Percentiles rank a stretch among this genome's conserved stretches.
Conservation (phyloP, 2,113 vertebrate species). For the Microtus richardsoni region DNA sequence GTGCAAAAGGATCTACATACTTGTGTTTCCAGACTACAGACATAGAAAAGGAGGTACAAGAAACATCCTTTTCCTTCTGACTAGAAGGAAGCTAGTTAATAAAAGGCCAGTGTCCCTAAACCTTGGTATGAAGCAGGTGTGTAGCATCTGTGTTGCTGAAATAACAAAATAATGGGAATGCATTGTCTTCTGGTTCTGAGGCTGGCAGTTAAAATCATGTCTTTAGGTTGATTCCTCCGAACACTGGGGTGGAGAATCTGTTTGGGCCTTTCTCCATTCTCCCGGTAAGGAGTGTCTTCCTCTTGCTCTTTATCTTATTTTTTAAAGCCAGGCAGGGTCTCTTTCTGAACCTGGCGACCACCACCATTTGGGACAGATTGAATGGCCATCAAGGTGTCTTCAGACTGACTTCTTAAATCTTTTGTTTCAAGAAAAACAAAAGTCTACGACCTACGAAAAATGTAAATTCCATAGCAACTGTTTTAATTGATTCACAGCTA, state of each 20-base stretch:
- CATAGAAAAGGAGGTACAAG: neutral
- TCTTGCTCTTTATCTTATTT: neutral
- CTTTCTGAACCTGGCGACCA: neutral
- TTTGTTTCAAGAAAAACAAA: neutral
- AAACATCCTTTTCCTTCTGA: neutral
- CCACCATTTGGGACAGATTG: neutral
- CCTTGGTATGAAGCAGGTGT: neutral
- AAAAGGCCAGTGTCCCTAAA: neutral
- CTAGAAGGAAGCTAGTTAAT: neutral
- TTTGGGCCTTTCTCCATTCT: neutral
- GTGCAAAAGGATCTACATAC: neutral
- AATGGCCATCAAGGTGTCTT: neutral
- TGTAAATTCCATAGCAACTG: neutral
- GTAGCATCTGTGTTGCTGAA: neutral
- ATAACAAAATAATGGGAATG: neutral
- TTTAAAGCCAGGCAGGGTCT: neutral
- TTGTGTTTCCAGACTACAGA: constrained; percentile 44
- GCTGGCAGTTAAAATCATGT: neutral
- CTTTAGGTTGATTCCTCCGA: neutral
- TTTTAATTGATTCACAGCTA: neutral
- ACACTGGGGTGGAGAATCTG: neutral
- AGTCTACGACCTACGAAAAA: neutral
- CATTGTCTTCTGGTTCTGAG: neutral
- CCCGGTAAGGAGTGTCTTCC: too few relatives aligned
- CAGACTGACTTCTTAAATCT: neutral